A percentile compares a stretch with the other conserved stretches of the same genome.
phyloP scores from a whole-genome alignment of 2,888 invertebrate genomes.

The Rhagonycha fulva region DNA sequence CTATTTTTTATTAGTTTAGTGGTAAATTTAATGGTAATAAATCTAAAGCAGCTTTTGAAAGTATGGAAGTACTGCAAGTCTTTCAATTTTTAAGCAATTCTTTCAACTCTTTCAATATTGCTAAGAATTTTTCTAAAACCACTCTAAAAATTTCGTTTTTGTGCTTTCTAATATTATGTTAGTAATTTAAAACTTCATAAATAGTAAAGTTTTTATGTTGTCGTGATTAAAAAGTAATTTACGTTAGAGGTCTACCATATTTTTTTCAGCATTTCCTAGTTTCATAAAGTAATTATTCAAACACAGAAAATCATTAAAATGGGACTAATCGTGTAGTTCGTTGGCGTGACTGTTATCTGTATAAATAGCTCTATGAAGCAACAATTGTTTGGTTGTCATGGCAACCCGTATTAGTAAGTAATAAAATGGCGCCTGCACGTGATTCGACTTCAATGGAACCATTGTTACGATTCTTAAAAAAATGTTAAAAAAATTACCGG shows the following conservation, averaged over 20 bases:
- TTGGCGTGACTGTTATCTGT: background rate
- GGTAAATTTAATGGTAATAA: too few species aligned
- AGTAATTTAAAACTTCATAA: too few species aligned
- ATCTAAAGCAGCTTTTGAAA: too few species aligned
- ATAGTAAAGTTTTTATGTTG: too few species aligned
- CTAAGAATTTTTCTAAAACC: too few species aligned
- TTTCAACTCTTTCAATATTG: too few species aligned
- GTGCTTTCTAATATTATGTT: too few species aligned
- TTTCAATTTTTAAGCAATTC: too few species aligned
- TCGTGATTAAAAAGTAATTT: too few species aligned
- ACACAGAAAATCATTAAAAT: background rate
- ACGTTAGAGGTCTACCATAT: background rate
- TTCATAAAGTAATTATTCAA: background rate
- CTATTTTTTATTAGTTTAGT: too few species aligned
- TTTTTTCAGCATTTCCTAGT: background rate
- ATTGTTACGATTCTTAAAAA: background rate
- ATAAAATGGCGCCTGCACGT: background rate
- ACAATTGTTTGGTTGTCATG: background rate
- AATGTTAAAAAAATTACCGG: background rate
- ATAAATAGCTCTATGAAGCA: background rate
- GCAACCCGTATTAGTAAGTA: background rate
- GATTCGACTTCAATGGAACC: background rate
- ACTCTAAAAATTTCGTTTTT: too few species aligned
- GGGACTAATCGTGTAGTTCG: background rate
- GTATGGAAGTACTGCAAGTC: too few species aligned